Conservation (phyloP, 2,888 invertebrate species). For the Dryobota labecula region DNA sequence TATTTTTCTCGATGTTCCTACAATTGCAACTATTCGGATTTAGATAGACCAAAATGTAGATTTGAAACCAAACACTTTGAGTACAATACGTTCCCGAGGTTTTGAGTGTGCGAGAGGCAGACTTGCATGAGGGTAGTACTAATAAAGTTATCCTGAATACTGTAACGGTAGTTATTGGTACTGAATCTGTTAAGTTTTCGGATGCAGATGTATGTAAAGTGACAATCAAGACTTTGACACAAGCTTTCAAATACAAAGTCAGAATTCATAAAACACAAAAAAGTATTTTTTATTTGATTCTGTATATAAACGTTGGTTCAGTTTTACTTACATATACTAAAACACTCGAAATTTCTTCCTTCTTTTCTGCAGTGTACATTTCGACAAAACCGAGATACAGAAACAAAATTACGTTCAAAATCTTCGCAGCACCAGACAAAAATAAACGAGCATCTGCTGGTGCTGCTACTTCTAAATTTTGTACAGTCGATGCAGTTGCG, state of each 20-base stretch:
- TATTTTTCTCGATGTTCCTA: neutral
- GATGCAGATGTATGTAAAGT: slow-evolving; percentile 2
- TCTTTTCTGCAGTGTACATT: slow-evolving; percentile 11
- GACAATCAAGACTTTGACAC: neutral
- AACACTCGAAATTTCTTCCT: slow-evolving; percentile 28
- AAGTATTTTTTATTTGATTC: slow-evolving; percentile 21
- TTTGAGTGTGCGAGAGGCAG: neutral
- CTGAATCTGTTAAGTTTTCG: slow-evolving; percentile 4
- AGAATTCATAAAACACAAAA: slow-evolving; percentile 11
- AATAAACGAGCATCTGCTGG: slow-evolving; percentile 46
- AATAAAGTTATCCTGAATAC: slow-evolving; percentile 28
- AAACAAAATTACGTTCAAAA: slow-evolving; percentile 55
- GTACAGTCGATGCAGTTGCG: slow-evolving; percentile 58
- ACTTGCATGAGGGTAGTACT: slow-evolving; percentile 8
- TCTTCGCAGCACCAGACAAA: slow-evolving; percentile 35
- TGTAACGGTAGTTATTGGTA: neutral
- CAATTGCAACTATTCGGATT: neutral
- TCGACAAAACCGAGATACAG: slow-evolving; percentile 19
- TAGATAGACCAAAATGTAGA: neutral
- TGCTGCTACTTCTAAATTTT: slow-evolving; percentile 54
- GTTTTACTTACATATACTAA: slow-evolving; percentile 19
- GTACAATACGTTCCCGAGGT: slow-evolving; percentile 1
- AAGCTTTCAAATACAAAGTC: slow-evolving; percentile 12
- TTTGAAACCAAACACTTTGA: slow-evolving; percentile 13
- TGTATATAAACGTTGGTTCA: neutral